phyloP scores from a whole-genome alignment of 2,888 invertebrate genomes.

The Podabrus alpinus region DNA sequence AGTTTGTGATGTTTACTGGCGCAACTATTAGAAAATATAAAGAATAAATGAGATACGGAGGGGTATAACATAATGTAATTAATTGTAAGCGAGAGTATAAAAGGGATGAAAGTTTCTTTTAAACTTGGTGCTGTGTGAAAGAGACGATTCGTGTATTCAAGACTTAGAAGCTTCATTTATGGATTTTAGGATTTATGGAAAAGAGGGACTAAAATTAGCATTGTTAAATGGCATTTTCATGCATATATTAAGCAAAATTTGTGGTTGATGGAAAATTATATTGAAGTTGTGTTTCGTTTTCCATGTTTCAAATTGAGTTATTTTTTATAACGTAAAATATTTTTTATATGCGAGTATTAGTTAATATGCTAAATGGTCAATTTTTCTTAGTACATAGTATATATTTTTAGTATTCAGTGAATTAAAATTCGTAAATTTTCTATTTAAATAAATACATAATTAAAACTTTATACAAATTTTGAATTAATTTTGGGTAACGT shows the following conservation, averaged over 20 bases:
- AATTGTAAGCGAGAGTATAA: slow-evolving; percentile 31
- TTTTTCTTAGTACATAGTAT: neutral
- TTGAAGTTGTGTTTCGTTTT: slow-evolving; percentile 7
- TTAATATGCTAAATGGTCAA: neutral
- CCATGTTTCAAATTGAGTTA: neutral
- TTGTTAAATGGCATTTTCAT: slow-evolving; percentile 37
- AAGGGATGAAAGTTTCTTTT: slow-evolving; percentile 27
- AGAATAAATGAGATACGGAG: neutral
- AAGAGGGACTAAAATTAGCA: slow-evolving; percentile 34
- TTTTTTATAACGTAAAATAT: neutral
- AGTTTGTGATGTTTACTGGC: neutral
- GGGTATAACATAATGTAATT: slow-evolving; percentile 32
- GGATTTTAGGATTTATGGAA: slow-evolving; percentile 30
- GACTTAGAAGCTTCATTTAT: slow-evolving; percentile 28
- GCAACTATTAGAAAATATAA: neutral
- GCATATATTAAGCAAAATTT: slow-evolving; percentile 32
- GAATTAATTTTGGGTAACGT: neutral
- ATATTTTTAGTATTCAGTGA: neutral
- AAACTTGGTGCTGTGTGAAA: slow-evolving; percentile 13
- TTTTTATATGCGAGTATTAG: neutral
- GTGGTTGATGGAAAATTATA: slow-evolving; percentile 6
- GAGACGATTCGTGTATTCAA: slow-evolving; percentile 27
- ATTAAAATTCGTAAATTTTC: neutral
- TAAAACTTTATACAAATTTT: neutral
- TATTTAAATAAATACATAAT: neutral